phyloP scores from a whole-genome alignment of 1,140 invertebrate genomes.

The Steinernema feltiae region DNA sequence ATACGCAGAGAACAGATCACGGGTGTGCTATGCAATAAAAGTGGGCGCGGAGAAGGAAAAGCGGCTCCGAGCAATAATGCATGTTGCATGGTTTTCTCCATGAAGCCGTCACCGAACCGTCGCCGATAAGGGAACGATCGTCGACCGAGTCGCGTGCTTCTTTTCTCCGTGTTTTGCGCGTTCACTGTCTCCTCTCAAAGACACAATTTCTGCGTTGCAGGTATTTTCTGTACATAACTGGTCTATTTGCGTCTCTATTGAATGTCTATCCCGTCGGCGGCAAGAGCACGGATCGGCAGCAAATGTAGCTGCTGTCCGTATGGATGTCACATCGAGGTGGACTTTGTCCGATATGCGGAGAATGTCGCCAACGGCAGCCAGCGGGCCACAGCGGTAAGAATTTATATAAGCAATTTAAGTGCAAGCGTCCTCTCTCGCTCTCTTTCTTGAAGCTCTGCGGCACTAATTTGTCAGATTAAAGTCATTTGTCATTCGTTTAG shows the following conservation, averaged over 20 bases:
- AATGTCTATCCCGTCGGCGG: slow-evolving; percentile 3
- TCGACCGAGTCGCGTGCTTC: not conserved
- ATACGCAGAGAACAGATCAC: slow-evolving; percentile 11
- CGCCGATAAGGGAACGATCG: not conserved
- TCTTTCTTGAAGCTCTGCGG: not conserved
- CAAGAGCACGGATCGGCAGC: not conserved
- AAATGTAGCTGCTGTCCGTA: slow-evolving; percentile 61
- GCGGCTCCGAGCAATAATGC: not conserved
- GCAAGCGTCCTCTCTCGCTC: not conserved
- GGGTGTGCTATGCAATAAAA: slow-evolving; percentile 8
- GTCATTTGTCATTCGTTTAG: slow-evolving; percentile 6
- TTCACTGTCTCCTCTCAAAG: not conserved
- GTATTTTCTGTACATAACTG: slow-evolving; percentile 15
- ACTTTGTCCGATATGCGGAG: slow-evolving; percentile 60
- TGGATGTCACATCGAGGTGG: slow-evolving; percentile 61
- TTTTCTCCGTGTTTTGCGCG: not conserved
- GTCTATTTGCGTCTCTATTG: not conserved
- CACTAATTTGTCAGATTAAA: not conserved
- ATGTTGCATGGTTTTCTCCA: too few relatives aligned
- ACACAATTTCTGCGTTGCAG: not conserved
- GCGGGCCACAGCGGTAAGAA: slow-evolving; percentile 20
- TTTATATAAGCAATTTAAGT: not conserved
- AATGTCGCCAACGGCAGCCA: slow-evolving; percentile 33
- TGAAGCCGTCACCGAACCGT: not conserved
- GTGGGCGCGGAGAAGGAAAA: not conserved